These are phyloP conservation scores for Pseudolaguvia tuberculata DNA, from an alignment of 2,113 vertebrate species.

Conservation along the genomic window DNA sequence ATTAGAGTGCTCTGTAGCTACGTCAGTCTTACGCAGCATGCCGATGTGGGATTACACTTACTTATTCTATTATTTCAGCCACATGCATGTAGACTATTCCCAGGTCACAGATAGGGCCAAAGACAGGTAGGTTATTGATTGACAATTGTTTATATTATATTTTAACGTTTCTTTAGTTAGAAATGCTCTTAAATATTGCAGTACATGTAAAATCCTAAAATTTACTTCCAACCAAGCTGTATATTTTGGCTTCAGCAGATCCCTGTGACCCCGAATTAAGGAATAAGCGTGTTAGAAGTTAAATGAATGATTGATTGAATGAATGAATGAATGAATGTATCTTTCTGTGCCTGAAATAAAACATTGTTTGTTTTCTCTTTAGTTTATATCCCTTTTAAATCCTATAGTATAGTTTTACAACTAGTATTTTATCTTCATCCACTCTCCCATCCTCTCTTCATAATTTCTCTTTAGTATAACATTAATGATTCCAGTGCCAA, in stretches of 20 bases:
- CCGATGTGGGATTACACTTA: constrained; percentile 25
- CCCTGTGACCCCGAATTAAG: too few relatives aligned
- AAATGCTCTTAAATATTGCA: too few relatives aligned
- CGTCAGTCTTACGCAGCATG: constrained; percentile 53
- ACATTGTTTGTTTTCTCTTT: not conserved
- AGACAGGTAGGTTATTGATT: constrained; percentile 22
- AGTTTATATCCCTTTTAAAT: constrained; percentile 5
- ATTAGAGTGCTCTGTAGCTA: constrained; percentile 59
- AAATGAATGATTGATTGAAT: too few relatives aligned
- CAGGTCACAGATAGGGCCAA: not conserved
- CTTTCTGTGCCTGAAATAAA: not conserved
- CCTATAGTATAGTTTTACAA: constrained; percentile 27
- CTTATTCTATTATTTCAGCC: not conserved
- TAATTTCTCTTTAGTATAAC: constrained; percentile 36
- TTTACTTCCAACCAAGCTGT: too few relatives aligned
- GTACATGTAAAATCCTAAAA: too few relatives aligned
- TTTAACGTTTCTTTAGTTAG: not conserved
- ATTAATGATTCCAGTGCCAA: constrained; percentile 61
- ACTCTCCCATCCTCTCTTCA: not conserved
- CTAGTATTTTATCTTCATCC: not conserved
- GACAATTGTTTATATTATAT: not conserved
- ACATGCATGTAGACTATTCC: not conserved
- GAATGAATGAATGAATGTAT: too few relatives aligned
- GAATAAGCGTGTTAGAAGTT: too few relatives aligned
- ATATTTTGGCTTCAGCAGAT: not conserved